These are phyloP conservation scores for Corella eumyota DNA, from an alignment of 23 tunicate species.

Conservation along the genomic window DNA sequence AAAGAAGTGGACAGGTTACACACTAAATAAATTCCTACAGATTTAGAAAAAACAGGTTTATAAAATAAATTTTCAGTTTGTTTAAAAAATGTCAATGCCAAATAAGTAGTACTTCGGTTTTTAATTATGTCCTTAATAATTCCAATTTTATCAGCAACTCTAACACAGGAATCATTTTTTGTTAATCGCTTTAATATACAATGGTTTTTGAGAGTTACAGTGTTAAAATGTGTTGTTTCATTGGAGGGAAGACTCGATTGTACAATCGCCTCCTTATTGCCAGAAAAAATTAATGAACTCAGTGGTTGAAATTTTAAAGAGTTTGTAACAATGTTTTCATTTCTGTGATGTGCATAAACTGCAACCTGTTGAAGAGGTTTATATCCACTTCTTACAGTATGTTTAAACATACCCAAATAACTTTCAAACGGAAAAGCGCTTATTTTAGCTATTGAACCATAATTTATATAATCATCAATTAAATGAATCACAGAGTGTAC, in stretches of 20 bases:
- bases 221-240: neutral
- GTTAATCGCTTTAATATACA: neutral
- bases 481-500: constrained; percentile 19
- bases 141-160: neutral
- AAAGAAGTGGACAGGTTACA: neutral
- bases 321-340: constrained; percentile 1
- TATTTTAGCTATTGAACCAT: constrained; percentile 9
- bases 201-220: neutral
- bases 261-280: too few relatives aligned
- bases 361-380: constrained; percentile 5
- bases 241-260: neutral
- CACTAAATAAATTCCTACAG: constrained; percentile 1
- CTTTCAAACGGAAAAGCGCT: constrained; percentile 13
- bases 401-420: constrained; percentile 6
- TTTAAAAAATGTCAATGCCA: neutral
- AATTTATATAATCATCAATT: constrained; percentile 5
- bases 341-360: neutral
- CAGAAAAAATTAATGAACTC: too few relatives aligned
- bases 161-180: neutral
- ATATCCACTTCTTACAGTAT: constrained; percentile 4
- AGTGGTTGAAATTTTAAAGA: too few relatives aligned
- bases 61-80: neutral
- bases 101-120: neutral
- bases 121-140: neutral
- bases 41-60: neutral